These are phyloP conservation scores for Didymodactylos carnosus DNA, from an alignment of 2,888 invertebrate genomes.

Conservation along the genomic window DNA sequence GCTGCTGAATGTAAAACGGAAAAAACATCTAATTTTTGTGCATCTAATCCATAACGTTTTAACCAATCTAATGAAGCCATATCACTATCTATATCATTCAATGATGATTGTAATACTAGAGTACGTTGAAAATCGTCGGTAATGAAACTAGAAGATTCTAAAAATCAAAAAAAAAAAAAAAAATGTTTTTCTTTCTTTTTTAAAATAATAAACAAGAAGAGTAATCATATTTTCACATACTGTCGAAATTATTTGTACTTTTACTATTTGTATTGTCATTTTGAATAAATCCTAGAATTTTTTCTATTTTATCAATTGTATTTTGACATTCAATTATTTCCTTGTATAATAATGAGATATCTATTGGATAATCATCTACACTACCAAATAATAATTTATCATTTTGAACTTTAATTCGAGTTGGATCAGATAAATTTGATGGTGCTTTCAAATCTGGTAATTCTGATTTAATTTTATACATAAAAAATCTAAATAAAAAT, in stretches of 20 bases:
- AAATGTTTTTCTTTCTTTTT: background rate
- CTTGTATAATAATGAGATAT: background rate
- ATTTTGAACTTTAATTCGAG: background rate
- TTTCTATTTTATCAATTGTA: background rate
- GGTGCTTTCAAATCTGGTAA: background rate
- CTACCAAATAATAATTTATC: background rate
- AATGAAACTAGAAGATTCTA: no score
- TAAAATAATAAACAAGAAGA: conserved; percentile 18
- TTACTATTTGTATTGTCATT: background rate
- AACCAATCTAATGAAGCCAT: conserved; percentile 33
- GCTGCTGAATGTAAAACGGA: conserved; percentile 28
- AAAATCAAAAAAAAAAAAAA: no score
- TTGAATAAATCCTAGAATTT: background rate
- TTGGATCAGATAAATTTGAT: background rate
- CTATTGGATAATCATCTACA: background rate
- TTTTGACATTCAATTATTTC: background rate
- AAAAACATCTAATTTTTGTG: conserved; percentile 27
- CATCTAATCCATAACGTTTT: conserved; percentile 25
- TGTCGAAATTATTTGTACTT: no score
- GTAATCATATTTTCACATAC: background rate
- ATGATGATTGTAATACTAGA: background rate
- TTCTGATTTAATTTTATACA: background rate
- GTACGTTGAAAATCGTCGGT: background rate
- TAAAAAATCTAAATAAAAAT: background rate
- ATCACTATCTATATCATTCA: conserved; percentile 23